Base-by-base conservation (phyloP, 2,797 vertebrate species). In the Staurois parvus region DNA sequence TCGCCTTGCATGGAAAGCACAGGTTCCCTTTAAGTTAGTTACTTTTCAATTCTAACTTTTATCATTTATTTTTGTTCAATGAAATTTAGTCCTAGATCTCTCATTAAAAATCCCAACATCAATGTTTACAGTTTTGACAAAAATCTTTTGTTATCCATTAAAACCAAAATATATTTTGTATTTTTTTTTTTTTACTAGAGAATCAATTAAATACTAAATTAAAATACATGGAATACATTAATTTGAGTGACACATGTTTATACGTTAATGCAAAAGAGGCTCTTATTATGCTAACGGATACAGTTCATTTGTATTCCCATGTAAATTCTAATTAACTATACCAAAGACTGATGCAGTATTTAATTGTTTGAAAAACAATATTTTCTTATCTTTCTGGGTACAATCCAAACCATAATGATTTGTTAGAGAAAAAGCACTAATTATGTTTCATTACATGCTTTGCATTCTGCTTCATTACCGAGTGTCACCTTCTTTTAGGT, bases 331-430 rank as follows among this genome's bases (percentile, higher is more conserved):
- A 93, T 94, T 92, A 94, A 94, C 94, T 94, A 91, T 92, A 89
- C 68, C 80, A 83, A 91, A 91, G 90, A 89, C 87, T 84, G 37
- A 89, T 88, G 90, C 90, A 88, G 90, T 91, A 92, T 93, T 94
- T 93, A 91, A 93, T 93, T 93, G 91, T 93, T 93, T 91, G 90
- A 88, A 87, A 91, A 92, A 94, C 92, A 94, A 94, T 94, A 91
- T 91, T 87, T 84, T 88, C 93, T 95, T 95, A 95, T 95, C 93
- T 95, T 93, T 92, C 89, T 92, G 89, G 88, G 93, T 93, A 90
- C 91, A 90, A 92, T 93, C 93, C 91, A 94, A 89, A 87, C 91
- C 91, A 91, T 93, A 93, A 93, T 93, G 94, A 89, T 88, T 72
- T 93, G 91, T 91, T 91, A 91, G 85, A 92, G 91, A 84, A 84